Percentiles rank a stretch among this genome's conserved stretches.
Evolutionary conservation across 30 jellyfish, hydroid and myxozoan genomes (phyloP).

Genomic region (Clytia hemisphaerica): DNA sequence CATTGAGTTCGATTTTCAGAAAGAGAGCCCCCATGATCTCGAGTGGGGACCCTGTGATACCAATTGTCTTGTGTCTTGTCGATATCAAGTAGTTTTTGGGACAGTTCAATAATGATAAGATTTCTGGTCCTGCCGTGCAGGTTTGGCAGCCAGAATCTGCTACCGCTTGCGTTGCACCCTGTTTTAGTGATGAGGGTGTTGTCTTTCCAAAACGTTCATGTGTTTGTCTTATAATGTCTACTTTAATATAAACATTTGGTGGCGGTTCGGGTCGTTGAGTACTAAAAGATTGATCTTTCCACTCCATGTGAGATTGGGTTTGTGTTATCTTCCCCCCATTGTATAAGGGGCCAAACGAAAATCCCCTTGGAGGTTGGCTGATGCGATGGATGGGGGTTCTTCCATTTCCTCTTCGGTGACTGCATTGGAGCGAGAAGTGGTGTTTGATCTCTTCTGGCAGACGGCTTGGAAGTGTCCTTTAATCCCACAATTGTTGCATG

Average conservation of each 20-base stretch:
- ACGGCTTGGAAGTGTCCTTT: too few species aligned
- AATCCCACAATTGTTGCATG: too few species aligned
- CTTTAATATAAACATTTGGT: too few species aligned
- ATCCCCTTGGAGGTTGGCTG: too few species aligned
- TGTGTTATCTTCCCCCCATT: slow-evolving; percentile 1
- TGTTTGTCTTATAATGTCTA: too few species aligned
- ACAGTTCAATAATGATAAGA: neutral
- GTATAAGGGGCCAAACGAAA: slow-evolving; percentile 8
- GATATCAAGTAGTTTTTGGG: neutral
- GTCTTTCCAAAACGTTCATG: too few species aligned
- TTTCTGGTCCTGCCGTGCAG: slow-evolving; percentile 30
- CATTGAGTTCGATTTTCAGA: neutral
- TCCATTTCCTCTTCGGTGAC: neutral
- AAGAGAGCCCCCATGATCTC: slow-evolving; percentile 18
- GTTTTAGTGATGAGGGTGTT: too few species aligned
- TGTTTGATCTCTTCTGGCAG: too few species aligned
- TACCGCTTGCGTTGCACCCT: neutral
- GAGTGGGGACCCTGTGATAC: slow-evolving; percentile 17
- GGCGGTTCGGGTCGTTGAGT: neutral
- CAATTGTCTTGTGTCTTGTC: slow-evolving; percentile 14
- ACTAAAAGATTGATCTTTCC: neutral
- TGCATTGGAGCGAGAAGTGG: neutral
- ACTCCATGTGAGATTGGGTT: slow-evolving; percentile 8
- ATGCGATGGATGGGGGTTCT: slow-evolving; percentile 5
- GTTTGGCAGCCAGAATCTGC: slow-evolving; percentile 30